Evolutionary conservation across 1,140 invertebrate genomes (phyloP).

Genomic region (Trichogramma pretiosum): DNA sequence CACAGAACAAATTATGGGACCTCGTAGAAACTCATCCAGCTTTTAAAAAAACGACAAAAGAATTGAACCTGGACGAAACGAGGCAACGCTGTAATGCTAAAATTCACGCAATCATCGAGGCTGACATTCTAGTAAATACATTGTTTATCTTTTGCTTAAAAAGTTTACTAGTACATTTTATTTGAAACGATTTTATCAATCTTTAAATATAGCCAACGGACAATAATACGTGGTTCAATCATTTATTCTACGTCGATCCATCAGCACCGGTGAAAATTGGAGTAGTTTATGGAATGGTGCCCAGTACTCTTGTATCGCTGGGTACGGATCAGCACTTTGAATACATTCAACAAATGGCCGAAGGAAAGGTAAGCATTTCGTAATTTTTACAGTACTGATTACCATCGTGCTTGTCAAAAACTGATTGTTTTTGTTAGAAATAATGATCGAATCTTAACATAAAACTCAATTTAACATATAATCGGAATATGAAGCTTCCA

Average conservation of each 20-base stretch:
- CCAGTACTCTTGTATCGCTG: slow-evolving; percentile 57
- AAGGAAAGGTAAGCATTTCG: slow-evolving; percentile 55
- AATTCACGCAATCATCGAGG: slow-evolving; percentile 38
- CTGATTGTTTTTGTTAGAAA: no score
- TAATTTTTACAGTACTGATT: no score
- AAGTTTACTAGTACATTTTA: no score
- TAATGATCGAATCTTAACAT: no score
- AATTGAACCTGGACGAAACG: slow-evolving; percentile 61
- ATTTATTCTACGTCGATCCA: slow-evolving; percentile 54
- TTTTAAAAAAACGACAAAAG: slow-evolving; percentile 54
- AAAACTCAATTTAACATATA: no score
- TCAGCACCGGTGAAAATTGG: slow-evolving; percentile 63
- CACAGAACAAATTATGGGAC: slow-evolving; percentile 73
- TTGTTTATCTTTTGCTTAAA: no score
- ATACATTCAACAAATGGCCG: slow-evolving; percentile 59
- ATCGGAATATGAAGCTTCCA: no score
- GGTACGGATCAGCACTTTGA: slow-evolving; percentile 70
- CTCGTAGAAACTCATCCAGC: slow-evolving; percentile 71
- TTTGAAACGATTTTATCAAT: no score
- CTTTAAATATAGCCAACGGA: slow-evolving; percentile 51
- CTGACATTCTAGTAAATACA: slow-evolving; percentile 51
- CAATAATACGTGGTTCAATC: slow-evolving; percentile 55
- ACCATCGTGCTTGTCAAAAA: no score
- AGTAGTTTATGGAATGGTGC: slow-evolving; percentile 59
- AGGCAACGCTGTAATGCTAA: slow-evolving; percentile 55